Conservation (phyloP, 2,888 invertebrate genomes). For the Netelia fuscicornis region DNA sequence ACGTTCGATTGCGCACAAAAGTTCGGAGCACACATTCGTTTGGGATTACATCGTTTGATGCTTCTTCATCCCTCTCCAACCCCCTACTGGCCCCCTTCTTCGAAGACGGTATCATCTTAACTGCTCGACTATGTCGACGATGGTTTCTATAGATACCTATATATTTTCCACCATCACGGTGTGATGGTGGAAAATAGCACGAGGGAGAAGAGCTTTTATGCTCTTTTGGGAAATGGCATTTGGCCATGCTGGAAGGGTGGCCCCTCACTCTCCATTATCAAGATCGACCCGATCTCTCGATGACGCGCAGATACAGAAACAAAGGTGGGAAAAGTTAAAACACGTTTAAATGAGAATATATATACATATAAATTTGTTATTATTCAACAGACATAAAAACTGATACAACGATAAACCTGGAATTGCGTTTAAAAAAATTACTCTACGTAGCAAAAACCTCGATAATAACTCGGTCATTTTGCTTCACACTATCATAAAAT, state of each 20-base stretch:
- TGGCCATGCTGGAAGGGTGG: background rate
- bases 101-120: constrained; percentile 39
- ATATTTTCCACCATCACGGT: background rate
- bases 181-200: constrained; percentile 12
- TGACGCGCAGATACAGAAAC: constrained; percentile 21
- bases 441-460: no score
- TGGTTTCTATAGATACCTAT: background rate
- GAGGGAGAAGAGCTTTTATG: constrained; percentile 65
- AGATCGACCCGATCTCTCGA: background rate
- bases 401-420: no score
- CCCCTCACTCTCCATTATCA: background rate
- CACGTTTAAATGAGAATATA: background rate
- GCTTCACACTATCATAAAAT: no score
- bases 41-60: constrained; percentile 57
- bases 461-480: no score
- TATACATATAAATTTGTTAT: no score
- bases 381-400: no score
- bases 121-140: constrained; percentile 10
- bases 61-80: no score
- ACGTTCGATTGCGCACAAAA: constrained; percentile 64
- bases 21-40: constrained; percentile 61
- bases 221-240: constrained; percentile 12
- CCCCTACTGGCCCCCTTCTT: no score
- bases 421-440: no score
- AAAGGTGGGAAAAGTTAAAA: constrained; percentile 1